Percentiles rank a stretch among this genome's conserved stretches.
Conservation (phyloP, 2,113 vertebrate species). For the Glaucidium brasilianum region DNA sequence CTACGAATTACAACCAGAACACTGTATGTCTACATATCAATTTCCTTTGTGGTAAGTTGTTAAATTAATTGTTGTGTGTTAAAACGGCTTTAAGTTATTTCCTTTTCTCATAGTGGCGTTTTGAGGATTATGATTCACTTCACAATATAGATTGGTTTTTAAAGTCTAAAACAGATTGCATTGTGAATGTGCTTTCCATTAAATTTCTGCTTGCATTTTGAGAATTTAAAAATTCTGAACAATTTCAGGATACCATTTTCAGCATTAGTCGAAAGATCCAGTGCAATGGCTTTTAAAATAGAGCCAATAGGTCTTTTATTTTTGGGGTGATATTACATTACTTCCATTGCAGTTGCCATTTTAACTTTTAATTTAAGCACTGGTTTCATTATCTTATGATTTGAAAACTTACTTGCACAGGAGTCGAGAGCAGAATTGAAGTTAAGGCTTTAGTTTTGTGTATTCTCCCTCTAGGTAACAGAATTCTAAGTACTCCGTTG, state of each 20-base stretch:
- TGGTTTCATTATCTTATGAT: not conserved
- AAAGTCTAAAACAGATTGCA: not conserved
- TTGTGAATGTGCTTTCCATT: not conserved
- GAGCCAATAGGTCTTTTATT: not conserved
- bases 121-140: constrained; percentile 27
- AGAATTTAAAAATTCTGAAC: not conserved
- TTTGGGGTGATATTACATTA: not conserved
- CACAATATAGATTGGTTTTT: not conserved
- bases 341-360: not conserved
- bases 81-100: constrained; percentile 19
- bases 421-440: not conserved
- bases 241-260: not conserved
- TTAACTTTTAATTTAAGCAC: not conserved
- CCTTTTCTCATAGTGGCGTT: not conserved
- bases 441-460: not conserved
- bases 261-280: not conserved
- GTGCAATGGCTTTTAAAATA: not conserved
- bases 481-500: not conserved
- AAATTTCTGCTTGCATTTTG: not conserved
- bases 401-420: not conserved
- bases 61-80: constrained; percentile 58
- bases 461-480: not conserved
- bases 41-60: constrained; percentile 49
- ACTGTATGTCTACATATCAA: not conserved
- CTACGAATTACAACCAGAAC: not conserved